Evolutionary conservation across 2,797 vertebrate genomes (phyloP), one percentile per base, ranked within the genome.

Genomic region (Calcarius lapponicus): DNA sequence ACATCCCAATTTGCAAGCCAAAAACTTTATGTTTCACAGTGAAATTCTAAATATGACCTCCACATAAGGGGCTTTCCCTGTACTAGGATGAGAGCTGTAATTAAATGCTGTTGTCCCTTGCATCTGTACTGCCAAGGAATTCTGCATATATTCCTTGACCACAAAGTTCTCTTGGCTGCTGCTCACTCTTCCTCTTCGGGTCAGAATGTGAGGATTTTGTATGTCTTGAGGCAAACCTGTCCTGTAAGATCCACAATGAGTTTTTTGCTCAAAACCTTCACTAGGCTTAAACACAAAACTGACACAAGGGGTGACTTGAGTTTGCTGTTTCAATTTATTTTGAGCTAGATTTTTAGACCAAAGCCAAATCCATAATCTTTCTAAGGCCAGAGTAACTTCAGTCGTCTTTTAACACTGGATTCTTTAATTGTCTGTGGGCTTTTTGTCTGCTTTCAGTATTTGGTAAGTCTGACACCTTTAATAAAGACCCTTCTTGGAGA

Each of bases 381-480:
- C 31, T 28, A 75, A 51, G 31, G 14, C 40, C 25, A 31, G 11
- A 53, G 45, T 19, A 8, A 31, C 26, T 26, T 42, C n/a, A 67
- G 34, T 29, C 10, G 31, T 40, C 13, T 76, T 71, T 17, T 57
- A 50, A 57, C 26, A 18, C 0, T 21, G 5, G 4, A 34, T 60
- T 28, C 42, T 83, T 80, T 5, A 32, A 25, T 28, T 75, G 9
- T 17, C 6, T 26, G 2, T 17, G 9, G 29, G 11, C 0, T 51
- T 80, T 73, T 32, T 58, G 36, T 34, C 24, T 47, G 2, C 26
- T 84, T 88, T 70, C n/a, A 70, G 5, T 26, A 22, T 36, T 36
- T 88, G 6, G 0, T 56, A 47, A 51, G 8, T n/a, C 18, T 5
- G 2, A 1, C 22, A 34, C 11, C 38, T 40, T 60, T 47, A 34